These are phyloP conservation scores for Acholoe squamosa DNA, from an alignment of 2,888 invertebrate species.

Conservation along the genomic window DNA sequence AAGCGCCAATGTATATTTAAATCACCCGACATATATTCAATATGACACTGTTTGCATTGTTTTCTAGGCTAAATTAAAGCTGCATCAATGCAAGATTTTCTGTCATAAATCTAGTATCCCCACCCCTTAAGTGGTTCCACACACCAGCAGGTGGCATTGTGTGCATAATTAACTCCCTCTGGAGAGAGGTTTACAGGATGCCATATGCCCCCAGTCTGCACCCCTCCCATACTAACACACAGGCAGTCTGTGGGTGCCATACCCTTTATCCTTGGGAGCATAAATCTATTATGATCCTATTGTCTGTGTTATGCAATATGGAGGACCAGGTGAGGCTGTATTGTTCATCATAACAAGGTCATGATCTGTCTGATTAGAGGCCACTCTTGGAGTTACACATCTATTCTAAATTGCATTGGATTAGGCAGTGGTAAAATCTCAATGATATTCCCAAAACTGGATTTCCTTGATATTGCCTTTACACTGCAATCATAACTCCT, in stretches of 20 bases:
- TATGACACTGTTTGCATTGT: too few species aligned
- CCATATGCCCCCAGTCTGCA: slow-evolving; percentile 1
- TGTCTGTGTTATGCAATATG: background rate
- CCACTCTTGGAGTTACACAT: background rate
- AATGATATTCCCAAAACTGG: too few species aligned
- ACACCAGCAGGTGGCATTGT: background rate
- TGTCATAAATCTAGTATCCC: too few species aligned
- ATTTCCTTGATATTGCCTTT: too few species aligned
- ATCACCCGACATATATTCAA: too few species aligned
- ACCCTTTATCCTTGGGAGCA: background rate
- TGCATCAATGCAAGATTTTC: too few species aligned
- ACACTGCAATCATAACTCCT: too few species aligned
- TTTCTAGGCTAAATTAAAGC: too few species aligned
- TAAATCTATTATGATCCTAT: background rate
- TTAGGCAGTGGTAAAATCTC: too few species aligned
- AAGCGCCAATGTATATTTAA: too few species aligned
- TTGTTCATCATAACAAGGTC: background rate
- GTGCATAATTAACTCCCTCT: background rate
- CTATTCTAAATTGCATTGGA: too few species aligned
- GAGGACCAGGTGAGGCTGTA: background rate
- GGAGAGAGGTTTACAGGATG: background rate
- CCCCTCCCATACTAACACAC: background rate
- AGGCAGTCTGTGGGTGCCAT: background rate
- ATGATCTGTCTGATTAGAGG: background rate
- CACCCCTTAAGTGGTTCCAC: too few species aligned